These are phyloP conservation scores for Anastatus disparis DNA, from an alignment of 1,140 invertebrate species.

Conservation along the genomic window DNA sequence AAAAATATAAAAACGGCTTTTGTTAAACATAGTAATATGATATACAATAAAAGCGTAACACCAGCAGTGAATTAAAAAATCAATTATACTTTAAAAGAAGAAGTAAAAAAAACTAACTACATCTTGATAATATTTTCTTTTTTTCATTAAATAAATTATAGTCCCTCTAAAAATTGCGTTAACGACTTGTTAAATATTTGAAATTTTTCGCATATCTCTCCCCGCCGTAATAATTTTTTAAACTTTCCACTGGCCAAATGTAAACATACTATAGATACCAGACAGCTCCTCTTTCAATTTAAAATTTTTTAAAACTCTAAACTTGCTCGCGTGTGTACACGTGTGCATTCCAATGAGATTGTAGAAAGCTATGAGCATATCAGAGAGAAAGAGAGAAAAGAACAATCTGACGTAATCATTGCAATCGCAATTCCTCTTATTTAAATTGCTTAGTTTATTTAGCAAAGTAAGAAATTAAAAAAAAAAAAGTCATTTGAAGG, in stretches of 20 bases:
- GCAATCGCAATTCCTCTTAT: constrained; percentile 25
- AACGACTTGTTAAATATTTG: no score
- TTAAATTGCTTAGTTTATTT: constrained; percentile 34
- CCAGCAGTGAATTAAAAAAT: no score
- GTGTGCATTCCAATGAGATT: constrained; percentile 40
- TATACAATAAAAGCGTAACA: no score
- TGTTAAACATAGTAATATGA: no score
- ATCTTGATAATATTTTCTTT: no score
- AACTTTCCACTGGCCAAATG: constrained; percentile 4
- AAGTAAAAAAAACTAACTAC: no score
- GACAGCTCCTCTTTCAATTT: constrained; percentile 25
- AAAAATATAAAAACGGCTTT: no score
- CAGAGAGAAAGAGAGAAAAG: constrained; percentile 36
- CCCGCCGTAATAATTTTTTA: not conserved
- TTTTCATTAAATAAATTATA: no score
- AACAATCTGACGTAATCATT: constrained; percentile 37
- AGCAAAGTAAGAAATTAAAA: not conserved
- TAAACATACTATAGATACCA: constrained; percentile 15
- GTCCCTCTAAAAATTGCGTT: no score
- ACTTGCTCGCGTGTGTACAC: no score
- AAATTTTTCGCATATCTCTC: not conserved
- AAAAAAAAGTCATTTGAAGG: no score
- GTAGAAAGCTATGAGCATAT: constrained; percentile 30
- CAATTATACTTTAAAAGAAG: no score
- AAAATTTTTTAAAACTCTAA: not conserved